phyloP scores from a whole-genome alignment of 2,888 invertebrate species.

The Drosophila pseudotakahashii region DNA sequence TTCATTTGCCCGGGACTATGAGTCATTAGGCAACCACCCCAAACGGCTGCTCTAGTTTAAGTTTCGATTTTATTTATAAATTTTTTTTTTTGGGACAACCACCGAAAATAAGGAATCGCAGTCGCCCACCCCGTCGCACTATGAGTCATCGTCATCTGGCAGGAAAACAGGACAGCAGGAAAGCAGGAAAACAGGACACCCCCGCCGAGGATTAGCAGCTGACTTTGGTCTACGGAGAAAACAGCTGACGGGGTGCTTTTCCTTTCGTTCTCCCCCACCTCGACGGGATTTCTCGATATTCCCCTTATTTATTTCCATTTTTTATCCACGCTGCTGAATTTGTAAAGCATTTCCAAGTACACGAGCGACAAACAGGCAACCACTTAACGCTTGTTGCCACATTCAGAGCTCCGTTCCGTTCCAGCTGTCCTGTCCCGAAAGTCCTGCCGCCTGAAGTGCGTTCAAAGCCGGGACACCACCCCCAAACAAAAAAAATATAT shows the following conservation, averaged over 20 bases:
- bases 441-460: constrained; percentile 64
- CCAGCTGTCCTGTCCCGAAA: constrained; percentile 54
- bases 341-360: constrained; percentile 76
- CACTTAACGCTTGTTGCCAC: constrained; percentile 80
- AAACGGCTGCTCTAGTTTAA: constrained; percentile 25
- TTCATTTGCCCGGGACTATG: constrained; percentile 26
- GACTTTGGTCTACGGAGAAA: constrained; percentile 24
- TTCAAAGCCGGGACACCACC: constrained; percentile 41
- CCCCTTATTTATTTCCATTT: constrained; percentile 40
- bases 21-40: constrained; percentile 46
- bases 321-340: constrained; percentile 62
- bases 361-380: constrained; percentile 75
- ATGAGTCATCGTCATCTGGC: constrained; percentile 31
- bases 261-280: neutral
- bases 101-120: constrained; percentile 15
- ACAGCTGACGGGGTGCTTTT: constrained; percentile 35
- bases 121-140: constrained; percentile 16
- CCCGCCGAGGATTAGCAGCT: constrained; percentile 35
- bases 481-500: neutral
- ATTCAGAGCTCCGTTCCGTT: constrained; percentile 63
- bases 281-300: constrained; percentile 1
- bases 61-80: constrained; percentile 39
- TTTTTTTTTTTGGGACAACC: constrained; percentile 27
- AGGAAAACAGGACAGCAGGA: constrained; percentile 10
- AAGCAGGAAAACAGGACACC: constrained; percentile 15